These are phyloP conservation scores for Odontophorus gujanensis DNA, from an alignment of 2,113 vertebrate species.

Conservation along the genomic window DNA sequence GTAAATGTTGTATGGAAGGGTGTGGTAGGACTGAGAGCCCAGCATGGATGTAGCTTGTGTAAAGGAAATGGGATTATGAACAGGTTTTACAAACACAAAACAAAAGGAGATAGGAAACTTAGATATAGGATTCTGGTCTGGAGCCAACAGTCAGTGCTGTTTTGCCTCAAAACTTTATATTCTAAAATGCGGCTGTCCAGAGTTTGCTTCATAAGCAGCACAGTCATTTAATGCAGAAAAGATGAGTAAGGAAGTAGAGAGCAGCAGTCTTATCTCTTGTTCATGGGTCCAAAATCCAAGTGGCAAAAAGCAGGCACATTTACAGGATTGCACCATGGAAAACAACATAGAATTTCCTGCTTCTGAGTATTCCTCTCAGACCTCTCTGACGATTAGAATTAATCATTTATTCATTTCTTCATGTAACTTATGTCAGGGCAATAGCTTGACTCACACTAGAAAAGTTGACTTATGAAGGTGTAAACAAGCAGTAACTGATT, in stretches of 20 bases:
- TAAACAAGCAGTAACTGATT: neutral
- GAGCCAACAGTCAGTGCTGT: neutral
- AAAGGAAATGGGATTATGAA: neutral
- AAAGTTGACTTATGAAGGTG: neutral
- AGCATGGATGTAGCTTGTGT: neutral
- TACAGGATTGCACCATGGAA: neutral
- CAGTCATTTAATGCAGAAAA: neutral
- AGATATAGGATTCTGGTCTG: neutral
- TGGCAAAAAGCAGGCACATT: neutral
- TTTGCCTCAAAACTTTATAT: neutral
- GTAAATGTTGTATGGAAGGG: neutral
- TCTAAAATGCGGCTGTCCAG: neutral
- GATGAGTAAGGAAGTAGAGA: neutral
- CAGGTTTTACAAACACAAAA: neutral
- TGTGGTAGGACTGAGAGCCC: neutral
- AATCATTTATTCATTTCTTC: neutral
- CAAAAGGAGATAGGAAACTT: neutral
- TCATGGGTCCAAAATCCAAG: neutral
- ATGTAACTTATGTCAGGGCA: neutral
- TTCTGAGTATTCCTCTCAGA: neutral
- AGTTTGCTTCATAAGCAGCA: neutral
- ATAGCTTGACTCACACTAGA: neutral
- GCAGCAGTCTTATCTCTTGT: neutral
- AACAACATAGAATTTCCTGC: neutral
- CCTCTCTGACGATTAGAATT: neutral